These are phyloP conservation scores for Phrynocephalus guinanensis DNA, from an alignment of 2,797 vertebrate genomes.

Conservation along the genomic window DNA sequence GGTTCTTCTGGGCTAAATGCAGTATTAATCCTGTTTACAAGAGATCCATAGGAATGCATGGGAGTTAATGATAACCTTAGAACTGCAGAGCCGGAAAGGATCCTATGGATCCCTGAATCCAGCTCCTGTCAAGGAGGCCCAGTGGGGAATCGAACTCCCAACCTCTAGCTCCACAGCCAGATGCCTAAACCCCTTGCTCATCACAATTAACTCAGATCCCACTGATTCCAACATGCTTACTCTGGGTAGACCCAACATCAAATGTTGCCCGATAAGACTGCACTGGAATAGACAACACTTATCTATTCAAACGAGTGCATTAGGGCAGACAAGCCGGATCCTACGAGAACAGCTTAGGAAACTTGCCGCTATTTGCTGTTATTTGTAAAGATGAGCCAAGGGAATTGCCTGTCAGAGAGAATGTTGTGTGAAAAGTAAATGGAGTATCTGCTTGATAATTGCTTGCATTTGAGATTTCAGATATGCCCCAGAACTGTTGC, in stretches of 20 bases:
- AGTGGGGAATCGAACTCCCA: too few species aligned
- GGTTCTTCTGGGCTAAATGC: background rate
- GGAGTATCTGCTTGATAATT: conserved; percentile 30
- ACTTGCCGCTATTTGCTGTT: conserved; percentile 8
- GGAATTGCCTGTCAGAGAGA: conserved; percentile 39
- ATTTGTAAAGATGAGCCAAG: conserved; percentile 24
- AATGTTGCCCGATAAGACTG: background rate
- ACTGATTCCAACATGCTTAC: too few species aligned
- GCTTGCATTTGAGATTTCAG: conserved; percentile 7
- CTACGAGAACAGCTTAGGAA: conserved; percentile 13
- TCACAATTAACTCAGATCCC: too few species aligned
- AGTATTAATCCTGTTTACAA: too few species aligned
- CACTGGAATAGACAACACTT: background rate
- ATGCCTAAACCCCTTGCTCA: too few species aligned
- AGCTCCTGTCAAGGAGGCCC: too few species aligned
- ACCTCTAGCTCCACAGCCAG: too few species aligned
- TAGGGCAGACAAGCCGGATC: conserved; percentile 5
- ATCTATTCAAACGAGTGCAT: conserved; percentile 7
- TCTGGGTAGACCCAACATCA: too few species aligned
- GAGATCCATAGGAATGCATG: too few species aligned
- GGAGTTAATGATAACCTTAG: too few species aligned
- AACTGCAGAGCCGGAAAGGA: too few species aligned
- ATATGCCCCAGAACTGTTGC: conserved; percentile 16
- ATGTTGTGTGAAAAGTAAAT: conserved; percentile 27
- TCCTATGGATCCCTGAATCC: too few species aligned